Evolutionary conservation across 1,140 invertebrate genomes (phyloP).

Genomic region (Sycophaga agraensis): DNA sequence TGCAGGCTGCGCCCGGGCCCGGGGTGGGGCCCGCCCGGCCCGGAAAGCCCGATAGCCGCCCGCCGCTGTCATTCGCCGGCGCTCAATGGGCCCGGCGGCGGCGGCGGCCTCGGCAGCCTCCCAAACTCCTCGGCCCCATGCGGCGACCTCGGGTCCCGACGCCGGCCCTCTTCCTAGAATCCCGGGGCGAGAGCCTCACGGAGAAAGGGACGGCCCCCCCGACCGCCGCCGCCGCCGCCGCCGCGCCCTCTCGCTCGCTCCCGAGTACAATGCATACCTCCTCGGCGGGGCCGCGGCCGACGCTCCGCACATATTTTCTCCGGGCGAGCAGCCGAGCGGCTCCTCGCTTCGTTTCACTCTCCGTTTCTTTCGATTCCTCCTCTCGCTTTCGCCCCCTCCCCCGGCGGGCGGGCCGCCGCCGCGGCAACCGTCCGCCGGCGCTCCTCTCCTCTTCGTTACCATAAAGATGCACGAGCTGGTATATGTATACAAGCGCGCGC

Average conservation of each 20-base stretch:
- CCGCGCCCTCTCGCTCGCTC: not conserved
- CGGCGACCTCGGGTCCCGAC: not conserved
- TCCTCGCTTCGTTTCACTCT: conserved; percentile 6
- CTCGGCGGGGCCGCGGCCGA: not conserved
- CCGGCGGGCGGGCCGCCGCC: not conserved
- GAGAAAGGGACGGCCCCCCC: not conserved
- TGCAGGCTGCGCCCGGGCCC: too few species aligned
- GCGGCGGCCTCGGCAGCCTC: not conserved
- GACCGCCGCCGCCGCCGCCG: not conserved
- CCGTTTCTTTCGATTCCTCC: conserved; percentile 12
- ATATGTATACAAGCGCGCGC: not conserved
- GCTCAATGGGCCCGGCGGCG: too few species aligned
- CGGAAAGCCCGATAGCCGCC: too few species aligned
- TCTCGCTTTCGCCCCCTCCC: not conserved
- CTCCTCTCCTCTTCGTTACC: conserved; percentile 10
- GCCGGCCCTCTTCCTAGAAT: conserved; percentile 32
- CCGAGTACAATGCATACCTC: conserved; percentile 40
- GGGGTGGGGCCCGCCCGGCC: too few species aligned
- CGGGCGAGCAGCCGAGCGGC: too few species aligned
- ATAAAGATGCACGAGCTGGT: conserved; percentile 4
- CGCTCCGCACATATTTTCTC: conserved; percentile 33
- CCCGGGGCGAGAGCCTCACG: not conserved
- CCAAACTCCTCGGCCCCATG: conserved; percentile 2
- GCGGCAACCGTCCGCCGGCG: not conserved
- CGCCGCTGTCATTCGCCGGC: too few species aligned